Percentiles rank a stretch among this genome's conserved stretches.
Evolutionary conservation across 1,140 invertebrate genomes (phyloP).

Genomic region (Macrosteles quadrilineatus): DNA sequence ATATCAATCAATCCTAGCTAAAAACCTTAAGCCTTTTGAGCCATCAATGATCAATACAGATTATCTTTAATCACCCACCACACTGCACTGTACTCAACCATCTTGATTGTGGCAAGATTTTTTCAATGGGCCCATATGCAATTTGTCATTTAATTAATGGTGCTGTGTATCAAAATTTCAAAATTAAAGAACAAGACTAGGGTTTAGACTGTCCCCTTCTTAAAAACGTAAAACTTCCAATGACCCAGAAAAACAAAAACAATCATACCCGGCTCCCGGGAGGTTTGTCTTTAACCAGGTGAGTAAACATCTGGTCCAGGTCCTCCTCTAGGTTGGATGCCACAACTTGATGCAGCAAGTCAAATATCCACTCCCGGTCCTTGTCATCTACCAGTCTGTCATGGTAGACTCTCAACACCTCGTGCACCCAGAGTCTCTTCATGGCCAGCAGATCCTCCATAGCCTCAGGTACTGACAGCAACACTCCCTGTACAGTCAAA

Average conservation of each 20-base stretch:
- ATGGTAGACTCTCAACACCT: conserved; percentile 90
- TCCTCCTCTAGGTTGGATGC: conserved; percentile 54
- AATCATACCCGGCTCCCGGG: conserved; percentile 1
- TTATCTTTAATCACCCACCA: too few relatives aligned
- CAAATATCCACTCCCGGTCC: conserved; percentile 83
- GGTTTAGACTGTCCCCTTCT: not conserved
- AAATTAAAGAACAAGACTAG: not conserved
- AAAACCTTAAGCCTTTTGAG: too few relatives aligned
- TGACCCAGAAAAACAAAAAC: not conserved
- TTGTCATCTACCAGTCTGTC: conserved; percentile 84
- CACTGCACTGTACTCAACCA: too few relatives aligned
- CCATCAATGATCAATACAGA: too few relatives aligned
- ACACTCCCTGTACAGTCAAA: conserved; percentile 79
- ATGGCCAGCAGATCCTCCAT: conserved; percentile 85
- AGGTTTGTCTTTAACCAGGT: conserved; percentile 35
- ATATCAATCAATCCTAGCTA: too few relatives aligned
- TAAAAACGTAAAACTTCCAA: not conserved
- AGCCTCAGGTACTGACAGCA: conserved; percentile 90
- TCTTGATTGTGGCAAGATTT: too few relatives aligned
- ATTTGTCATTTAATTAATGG: not conserved
- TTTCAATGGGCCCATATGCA: not conserved
- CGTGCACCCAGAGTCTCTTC: conserved; percentile 93
- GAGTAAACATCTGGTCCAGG: conserved; percentile 57
- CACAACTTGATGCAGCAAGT: conserved; percentile 51
- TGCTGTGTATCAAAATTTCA: not conserved